Evolutionary conservation across 2,797 vertebrate genomes (phyloP), one percentile per base, ranked within the genome.

Genomic region (Linurgus olivaceus): DNA sequence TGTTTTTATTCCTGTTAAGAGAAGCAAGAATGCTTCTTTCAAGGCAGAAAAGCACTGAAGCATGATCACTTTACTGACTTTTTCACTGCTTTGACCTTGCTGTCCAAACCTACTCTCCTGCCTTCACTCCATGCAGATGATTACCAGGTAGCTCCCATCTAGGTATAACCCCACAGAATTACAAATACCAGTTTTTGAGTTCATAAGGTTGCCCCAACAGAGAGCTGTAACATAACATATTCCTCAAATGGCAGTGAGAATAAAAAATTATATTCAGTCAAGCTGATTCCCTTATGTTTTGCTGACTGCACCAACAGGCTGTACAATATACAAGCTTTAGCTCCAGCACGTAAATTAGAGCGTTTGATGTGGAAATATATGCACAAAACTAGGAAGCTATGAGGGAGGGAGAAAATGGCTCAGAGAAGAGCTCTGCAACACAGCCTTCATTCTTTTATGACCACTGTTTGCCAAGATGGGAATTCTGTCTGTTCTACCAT

Each of bases 381-480:
- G 44, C 76, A 83, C 73, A 90, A 55, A 94, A 78, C 55, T 84
- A 93, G 88, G 90, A 96, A 93, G 77, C 86, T 85, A 57, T 15
- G 28, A 88, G 29, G 17, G 84, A 85, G 71, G 63, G 38, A 86
- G 59, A 91, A 85, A 81, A 86, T 15, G 37, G 68, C 54, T 92
- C 47, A 86, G 59, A 65, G 45, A 87, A 76, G 37, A 59, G 55
- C 63, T 81, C 40, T 54, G 33, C 24, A 29, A 65, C 29, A 40
- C 45, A 38, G 40, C 76, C 86, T 62, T 83, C 70, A 75, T 51
- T 51, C 44, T 78, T 65, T 25, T 4, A 58, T 29, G 40, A 62
- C 17, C 47, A 51, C 20, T 61, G 47, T 31, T 93, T 81, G 62
- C 40, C 40, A 31, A 62, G 45, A 66, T 2, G 14, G 65, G 62